phyloP scores from a whole-genome alignment of 2,797 vertebrate genomes.

The Helostoma temminkii region DNA sequence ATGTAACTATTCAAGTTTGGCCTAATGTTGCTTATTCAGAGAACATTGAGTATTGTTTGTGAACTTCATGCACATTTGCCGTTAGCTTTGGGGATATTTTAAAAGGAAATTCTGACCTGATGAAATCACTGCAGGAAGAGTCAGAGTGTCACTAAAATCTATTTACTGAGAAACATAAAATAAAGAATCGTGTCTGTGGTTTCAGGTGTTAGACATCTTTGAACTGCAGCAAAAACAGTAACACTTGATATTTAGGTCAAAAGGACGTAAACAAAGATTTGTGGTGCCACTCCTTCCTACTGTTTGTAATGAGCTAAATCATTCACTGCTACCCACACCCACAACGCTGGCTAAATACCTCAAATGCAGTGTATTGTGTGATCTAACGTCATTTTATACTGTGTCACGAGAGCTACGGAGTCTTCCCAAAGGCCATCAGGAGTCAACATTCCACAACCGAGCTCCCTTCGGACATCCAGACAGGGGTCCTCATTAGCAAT shows the following conservation, averaged over 20 bases:
- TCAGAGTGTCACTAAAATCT: neutral
- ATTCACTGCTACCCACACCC: neutral
- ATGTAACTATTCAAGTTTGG: too few species aligned
- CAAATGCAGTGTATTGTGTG: constrained; percentile 28
- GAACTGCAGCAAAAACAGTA: neutral
- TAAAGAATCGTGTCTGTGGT: neutral
- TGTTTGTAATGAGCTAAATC: constrained; percentile 19
- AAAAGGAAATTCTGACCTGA: neutral
- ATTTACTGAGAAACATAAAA: neutral
- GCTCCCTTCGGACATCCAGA: constrained; percentile 57
- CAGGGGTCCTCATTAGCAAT: constrained; percentile 81
- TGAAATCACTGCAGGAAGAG: constrained; percentile 9
- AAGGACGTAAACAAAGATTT: neutral
- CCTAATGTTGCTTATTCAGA: too few species aligned
- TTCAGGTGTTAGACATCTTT: neutral
- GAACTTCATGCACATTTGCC: too few species aligned
- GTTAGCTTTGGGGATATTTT: neutral
- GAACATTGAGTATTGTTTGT: too few species aligned
- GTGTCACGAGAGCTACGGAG: constrained; percentile 21
- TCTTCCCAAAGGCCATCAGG: constrained; percentile 43
- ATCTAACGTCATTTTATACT: constrained; percentile 25
- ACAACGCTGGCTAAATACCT: constrained; percentile 15
- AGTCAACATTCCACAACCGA: constrained; percentile 65
- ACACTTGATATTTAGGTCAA: neutral
- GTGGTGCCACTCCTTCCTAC: neutral